Conservation (phyloP, 2,888 invertebrate genomes). For the Macropis europaea region DNA sequence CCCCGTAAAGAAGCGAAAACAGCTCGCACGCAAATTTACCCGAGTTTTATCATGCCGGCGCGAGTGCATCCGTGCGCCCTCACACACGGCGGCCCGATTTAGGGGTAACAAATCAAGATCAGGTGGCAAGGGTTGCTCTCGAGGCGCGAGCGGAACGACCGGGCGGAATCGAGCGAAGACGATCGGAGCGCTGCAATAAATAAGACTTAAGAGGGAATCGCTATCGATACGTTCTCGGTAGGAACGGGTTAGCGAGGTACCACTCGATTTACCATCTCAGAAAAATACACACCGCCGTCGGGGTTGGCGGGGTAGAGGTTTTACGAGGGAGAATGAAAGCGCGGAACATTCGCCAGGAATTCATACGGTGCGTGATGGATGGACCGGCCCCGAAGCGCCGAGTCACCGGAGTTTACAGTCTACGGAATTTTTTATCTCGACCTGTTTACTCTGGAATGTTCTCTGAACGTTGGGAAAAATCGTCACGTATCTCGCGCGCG, state of each 20-base stretch:
- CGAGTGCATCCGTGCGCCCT: neutral
- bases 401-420: slow-evolving; percentile 9
- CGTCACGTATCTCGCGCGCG: slow-evolving; percentile 22
- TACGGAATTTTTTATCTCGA: neutral
- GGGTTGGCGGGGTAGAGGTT: neutral
- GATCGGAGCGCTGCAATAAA: slow-evolving; percentile 45
- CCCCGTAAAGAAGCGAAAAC: too few species aligned
- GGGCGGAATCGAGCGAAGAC: slow-evolving; percentile 32
- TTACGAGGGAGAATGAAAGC: too few species aligned
- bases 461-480: slow-evolving; percentile 6
- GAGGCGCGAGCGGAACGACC: slow-evolving; percentile 12
- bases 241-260: too few species aligned
- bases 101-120: slow-evolving; percentile 59
- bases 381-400: slow-evolving; percentile 4
- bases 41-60: too few species aligned
- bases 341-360: slow-evolving; percentile 6
- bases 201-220: slow-evolving; percentile 43
- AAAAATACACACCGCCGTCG: slow-evolving; percentile 15
- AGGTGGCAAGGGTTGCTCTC: slow-evolving; percentile 8
- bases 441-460: slow-evolving; percentile 17
- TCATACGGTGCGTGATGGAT: slow-evolving; percentile 19
- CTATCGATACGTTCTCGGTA: too few species aligned
- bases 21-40: too few species aligned
- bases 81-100: slow-evolving; percentile 7
- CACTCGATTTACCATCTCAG: slow-evolving; percentile 33